These are phyloP conservation scores for Ranitomeya imitator DNA, from an alignment of 2,113 vertebrate species.

Conservation along the genomic window DNA sequence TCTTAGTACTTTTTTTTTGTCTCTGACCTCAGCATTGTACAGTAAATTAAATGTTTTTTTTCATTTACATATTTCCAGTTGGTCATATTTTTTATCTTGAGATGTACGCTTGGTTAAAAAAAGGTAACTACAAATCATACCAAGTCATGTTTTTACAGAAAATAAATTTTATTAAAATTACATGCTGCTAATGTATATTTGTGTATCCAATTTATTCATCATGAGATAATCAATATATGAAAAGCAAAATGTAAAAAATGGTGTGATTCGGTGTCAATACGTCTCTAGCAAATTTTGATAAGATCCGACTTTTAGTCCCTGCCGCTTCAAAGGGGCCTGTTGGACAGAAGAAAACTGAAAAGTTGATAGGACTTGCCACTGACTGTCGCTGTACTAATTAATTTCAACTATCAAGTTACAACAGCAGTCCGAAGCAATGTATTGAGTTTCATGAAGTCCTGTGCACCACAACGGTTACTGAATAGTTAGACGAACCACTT, in stretches of 20 bases:
- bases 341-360: neutral
- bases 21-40: conserved; percentile 42
- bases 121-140: conserved; percentile 20
- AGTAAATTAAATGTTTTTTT: conserved; percentile 24
- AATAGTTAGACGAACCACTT: no score
- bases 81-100: neutral
- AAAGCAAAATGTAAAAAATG: neutral
- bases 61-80: conserved; percentile 12
- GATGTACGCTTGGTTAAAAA: neutral
- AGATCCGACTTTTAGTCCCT: neutral
- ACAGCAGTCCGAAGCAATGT: no score
- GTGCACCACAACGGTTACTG: no score
- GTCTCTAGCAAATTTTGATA: neutral
- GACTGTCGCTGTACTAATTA: no score
- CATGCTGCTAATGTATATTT: conserved; percentile 12
- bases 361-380: neutral
- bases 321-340: neutral
- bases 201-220: neutral
- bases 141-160: conserved; percentile 16
- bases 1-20: neutral
- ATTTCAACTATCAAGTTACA: no score
- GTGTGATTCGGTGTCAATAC: neutral
- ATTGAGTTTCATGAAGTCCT: no score
- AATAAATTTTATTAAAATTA: conserved; percentile 18
- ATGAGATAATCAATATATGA: neutral